Conservation (phyloP, 2,888 invertebrate genomes). For the Temnothorax ravouxi region DNA sequence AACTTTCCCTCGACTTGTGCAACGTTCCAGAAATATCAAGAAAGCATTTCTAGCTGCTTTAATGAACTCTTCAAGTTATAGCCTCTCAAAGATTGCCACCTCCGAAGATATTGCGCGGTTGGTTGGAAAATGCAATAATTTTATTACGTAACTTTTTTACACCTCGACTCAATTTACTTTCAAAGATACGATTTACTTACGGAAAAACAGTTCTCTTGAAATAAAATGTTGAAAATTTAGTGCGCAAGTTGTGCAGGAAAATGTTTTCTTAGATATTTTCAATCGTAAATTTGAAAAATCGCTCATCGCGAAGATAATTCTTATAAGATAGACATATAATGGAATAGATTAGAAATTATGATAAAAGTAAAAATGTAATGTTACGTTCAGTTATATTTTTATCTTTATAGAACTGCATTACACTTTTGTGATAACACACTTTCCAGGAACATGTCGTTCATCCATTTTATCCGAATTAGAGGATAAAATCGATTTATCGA, state of each 20-base stretch:
- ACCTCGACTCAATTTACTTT: slow-evolving; percentile 11
- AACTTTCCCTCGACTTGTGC: slow-evolving; percentile 39
- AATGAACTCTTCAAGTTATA: slow-evolving; percentile 44
- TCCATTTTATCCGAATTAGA: slow-evolving; percentile 52
- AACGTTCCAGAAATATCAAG: slow-evolving; percentile 47
- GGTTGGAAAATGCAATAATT: slow-evolving; percentile 43
- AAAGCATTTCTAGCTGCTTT: slow-evolving; percentile 47
- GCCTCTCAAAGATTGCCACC: slow-evolving; percentile 40
- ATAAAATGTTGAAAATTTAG: background rate
- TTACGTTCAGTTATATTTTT: background rate
- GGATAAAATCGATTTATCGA: slow-evolving; percentile 67
- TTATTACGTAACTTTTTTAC: slow-evolving; percentile 47
- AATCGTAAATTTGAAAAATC: background rate
- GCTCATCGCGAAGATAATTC: background rate
- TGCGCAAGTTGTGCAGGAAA: background rate
- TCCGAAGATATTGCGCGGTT: slow-evolving; percentile 32
- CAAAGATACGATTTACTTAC: slow-evolving; percentile 15
- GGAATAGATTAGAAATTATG: background rate
- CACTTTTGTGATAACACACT: slow-evolving; percentile 27
- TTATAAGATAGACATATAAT: background rate
- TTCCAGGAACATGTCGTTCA: slow-evolving; percentile 25
- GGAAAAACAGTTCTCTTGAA: background rate
- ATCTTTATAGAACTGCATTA: background rate
- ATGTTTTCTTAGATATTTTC: background rate
- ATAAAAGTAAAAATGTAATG: background rate